These are phyloP conservation scores for Linnaemya tessellans DNA, from an alignment of 2,888 invertebrate genomes.

Conservation along the genomic window DNA sequence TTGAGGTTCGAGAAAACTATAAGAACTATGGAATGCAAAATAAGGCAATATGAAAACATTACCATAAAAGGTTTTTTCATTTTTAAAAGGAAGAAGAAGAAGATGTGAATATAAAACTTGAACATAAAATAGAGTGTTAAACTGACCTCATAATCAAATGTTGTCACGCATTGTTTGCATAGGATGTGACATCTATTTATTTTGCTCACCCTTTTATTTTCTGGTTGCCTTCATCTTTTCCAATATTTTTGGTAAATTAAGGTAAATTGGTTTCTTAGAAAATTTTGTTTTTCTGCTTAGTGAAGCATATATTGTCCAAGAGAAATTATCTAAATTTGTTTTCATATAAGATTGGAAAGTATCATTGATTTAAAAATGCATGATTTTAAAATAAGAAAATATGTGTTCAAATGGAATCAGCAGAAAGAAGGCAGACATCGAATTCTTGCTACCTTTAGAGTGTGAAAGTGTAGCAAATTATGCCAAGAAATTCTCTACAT, in stretches of 20 bases:
- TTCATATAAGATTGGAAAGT: background rate
- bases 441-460: too few species aligned
- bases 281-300: slow-evolving; percentile 46
- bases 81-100: background rate
- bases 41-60: slow-evolving; percentile 43
- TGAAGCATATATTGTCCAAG: slow-evolving; percentile 42
- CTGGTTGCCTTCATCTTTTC: slow-evolving; percentile 23
- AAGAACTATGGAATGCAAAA: slow-evolving; percentile 56
- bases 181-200: slow-evolving; percentile 43
- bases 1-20: slow-evolving; percentile 8
- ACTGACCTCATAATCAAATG: slow-evolving; percentile 65
- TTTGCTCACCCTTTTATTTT: slow-evolving; percentile 14
- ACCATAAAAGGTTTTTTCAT: slow-evolving; percentile 4
- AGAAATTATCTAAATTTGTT: slow-evolving; percentile 17
- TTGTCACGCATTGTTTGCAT: slow-evolving; percentile 69
- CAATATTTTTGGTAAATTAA: slow-evolving; percentile 55
- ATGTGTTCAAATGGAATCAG: background rate
- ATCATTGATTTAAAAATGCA: background rate
- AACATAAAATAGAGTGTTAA: slow-evolving; percentile 59
- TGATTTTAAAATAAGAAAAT: background rate
- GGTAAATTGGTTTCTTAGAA: slow-evolving; percentile 47
- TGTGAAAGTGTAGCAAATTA: too few species aligned
- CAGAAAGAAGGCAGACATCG: background rate
- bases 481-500: too few species aligned
- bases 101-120: background rate